These are phyloP conservation scores for Vespertilio murinus DNA, from an alignment of 2,797 vertebrate genomes.

Conservation along the genomic window DNA sequence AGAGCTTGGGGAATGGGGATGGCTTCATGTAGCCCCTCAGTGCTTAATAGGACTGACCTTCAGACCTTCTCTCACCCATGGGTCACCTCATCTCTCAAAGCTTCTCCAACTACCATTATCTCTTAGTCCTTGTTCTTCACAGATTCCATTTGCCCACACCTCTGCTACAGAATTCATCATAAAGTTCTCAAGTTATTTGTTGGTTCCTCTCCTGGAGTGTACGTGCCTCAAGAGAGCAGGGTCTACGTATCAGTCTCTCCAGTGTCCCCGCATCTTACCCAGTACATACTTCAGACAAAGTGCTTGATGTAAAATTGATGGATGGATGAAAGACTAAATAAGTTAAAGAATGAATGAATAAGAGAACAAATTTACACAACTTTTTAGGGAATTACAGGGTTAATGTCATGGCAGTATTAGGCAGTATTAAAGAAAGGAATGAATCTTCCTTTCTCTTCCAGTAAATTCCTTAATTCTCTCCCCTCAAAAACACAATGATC, in stretches of 20 bases:
- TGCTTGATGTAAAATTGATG: neutral
- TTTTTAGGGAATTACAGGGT: slow-evolving; percentile 14
- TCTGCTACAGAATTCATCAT: neutral
- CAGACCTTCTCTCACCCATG: neutral
- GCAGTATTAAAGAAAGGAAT: slow-evolving; percentile 21
- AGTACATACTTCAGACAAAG: neutral
- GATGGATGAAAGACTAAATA: slow-evolving; percentile 21
- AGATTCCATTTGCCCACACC: neutral
- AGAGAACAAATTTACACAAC: neutral
- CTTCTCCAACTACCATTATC: neutral
- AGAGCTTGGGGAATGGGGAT: neutral
- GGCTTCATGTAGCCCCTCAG: neutral
- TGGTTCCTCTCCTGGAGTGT: neutral
- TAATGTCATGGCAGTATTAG: slow-evolving; percentile 16
- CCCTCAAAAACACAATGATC: neutral
- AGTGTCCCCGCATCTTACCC: neutral
- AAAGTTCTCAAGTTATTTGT: neutral
- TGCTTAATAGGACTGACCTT: neutral
- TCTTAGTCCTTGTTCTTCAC: neutral
- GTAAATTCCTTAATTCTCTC: slow-evolving; percentile 46
- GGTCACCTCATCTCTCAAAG: neutral
- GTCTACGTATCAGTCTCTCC: neutral
- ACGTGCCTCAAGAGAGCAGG: neutral
- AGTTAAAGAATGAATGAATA: neutral
- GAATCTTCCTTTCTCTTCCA: slow-evolving; percentile 28